Evolutionary conservation across 1,140 invertebrate genomes (phyloP).

Genomic region (Intoshia linei): DNA sequence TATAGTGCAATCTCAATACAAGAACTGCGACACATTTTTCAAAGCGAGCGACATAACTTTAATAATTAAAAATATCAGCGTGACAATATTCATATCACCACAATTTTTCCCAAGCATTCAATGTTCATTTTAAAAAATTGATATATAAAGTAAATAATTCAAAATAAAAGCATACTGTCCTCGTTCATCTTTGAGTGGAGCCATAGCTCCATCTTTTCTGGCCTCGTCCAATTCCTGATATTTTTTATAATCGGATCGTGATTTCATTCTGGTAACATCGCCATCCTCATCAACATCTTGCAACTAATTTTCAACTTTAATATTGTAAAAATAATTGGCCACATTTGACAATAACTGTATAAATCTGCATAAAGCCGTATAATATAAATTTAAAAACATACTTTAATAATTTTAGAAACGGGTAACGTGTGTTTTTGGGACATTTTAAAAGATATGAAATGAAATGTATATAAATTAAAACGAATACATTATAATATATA

Average conservation of each 20-base stretch:
- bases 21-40: no score
- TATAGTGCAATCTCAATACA: not conserved
- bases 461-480: no score
- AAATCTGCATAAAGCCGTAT: no score
- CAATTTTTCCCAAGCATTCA: not conserved
- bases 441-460: no score
- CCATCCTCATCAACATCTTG: slow-evolving; percentile 5
- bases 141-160: not conserved
- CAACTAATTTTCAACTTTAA: no score
- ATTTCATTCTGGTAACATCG: slow-evolving; percentile 16
- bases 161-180: slow-evolving; percentile 27
- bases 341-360: no score
- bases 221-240: slow-evolving; percentile 81
- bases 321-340: no score
- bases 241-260: slow-evolving; percentile 21
- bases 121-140: not conserved
- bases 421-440: no score
- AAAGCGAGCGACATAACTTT: not conserved
- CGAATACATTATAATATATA: no score
- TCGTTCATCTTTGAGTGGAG: slow-evolving; percentile 87
- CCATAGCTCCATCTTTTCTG: slow-evolving; percentile 78
- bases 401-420: no score
- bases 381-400: no score
- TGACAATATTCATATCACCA: not conserved
- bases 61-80: not conserved